Evolutionary conservation across 2,113 vertebrate genomes (phyloP).

Genomic region (Cheilinus undulatus): DNA sequence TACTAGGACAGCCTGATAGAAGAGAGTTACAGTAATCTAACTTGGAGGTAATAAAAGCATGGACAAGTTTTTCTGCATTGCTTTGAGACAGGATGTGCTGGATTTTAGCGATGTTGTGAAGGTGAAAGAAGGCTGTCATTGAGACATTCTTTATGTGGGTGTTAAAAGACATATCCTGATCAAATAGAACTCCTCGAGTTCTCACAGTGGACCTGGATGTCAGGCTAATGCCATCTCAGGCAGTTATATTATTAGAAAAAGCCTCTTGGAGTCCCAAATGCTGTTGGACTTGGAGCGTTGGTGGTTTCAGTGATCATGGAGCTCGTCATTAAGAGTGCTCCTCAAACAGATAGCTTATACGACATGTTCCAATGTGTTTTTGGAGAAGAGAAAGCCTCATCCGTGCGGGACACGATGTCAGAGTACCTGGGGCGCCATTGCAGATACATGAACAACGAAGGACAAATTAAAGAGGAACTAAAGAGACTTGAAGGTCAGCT

Average conservation of each 20-base stretch:
- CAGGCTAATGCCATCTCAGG: rapidly evolving
- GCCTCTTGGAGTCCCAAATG: neutral
- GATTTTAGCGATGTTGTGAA: too few relatives aligned
- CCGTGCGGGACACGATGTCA: constrained; percentile 21
- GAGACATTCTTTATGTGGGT: too few relatives aligned
- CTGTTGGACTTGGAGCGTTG: constrained; percentile 33
- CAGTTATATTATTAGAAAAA: too few relatives aligned
- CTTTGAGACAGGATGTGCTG: too few relatives aligned
- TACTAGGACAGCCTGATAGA: too few relatives aligned
- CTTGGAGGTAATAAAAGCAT: too few relatives aligned
- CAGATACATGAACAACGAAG: neutral
- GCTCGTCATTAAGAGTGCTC: rapidly evolving
- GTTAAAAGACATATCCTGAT: too few relatives aligned
- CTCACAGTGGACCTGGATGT: too few relatives aligned
- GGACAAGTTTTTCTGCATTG: too few relatives aligned
- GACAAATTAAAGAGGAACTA: neutral
- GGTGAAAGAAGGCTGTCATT: too few relatives aligned
- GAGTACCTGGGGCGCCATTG: neutral
- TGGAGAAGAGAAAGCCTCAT: constrained; percentile 40
- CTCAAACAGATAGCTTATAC: rapidly evolving
- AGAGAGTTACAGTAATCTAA: too few relatives aligned
- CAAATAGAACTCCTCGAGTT: too few relatives aligned
- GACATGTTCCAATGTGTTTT: neutral
- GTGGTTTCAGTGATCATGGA: constrained; percentile 16
- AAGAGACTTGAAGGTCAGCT: neutral